Evolutionary conservation across 2,113 vertebrate genomes (phyloP).

Genomic region (Sterrhoptilus dennistouni): DNA sequence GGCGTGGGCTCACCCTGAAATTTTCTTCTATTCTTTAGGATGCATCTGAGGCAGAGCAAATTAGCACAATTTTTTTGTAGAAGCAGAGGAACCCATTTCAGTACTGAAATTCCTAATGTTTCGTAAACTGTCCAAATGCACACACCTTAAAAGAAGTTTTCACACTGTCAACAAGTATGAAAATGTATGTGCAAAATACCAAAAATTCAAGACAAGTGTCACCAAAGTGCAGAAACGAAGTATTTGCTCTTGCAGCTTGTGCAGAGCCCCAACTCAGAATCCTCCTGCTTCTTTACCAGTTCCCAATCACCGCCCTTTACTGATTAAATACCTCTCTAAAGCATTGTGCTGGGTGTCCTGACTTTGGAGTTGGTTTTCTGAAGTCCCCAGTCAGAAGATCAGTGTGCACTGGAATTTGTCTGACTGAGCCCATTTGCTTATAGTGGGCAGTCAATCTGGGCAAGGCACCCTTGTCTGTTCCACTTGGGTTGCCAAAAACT

Average conservation of each 20-base stretch:
- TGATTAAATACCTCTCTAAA: neutral
- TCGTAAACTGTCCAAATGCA: neutral
- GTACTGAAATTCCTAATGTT: neutral
- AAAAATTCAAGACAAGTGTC: fast-evolving
- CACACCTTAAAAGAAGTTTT: neutral
- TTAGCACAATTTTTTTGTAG: neutral
- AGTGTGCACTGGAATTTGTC: neutral
- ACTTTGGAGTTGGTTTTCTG: neutral
- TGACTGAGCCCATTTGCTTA: fast-evolving
- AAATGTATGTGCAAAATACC: neutral
- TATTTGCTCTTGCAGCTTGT: neutral
- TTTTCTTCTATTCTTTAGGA: neutral
- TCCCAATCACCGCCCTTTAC: neutral
- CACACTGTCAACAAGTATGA: neutral
- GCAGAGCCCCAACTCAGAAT: neutral
- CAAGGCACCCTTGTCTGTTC: neutral
- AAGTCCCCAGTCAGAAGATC: neutral
- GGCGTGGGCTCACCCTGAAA: neutral
- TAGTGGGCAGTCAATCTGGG: neutral
- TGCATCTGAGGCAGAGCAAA: neutral
- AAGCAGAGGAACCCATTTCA: neutral
- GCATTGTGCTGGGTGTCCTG: fast-evolving
- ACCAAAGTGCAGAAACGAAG: neutral
- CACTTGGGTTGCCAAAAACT: neutral
- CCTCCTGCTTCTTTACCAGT: neutral